phyloP scores from a whole-genome alignment of 2,113 vertebrate species.

The Xyrauchen texanus region DNA sequence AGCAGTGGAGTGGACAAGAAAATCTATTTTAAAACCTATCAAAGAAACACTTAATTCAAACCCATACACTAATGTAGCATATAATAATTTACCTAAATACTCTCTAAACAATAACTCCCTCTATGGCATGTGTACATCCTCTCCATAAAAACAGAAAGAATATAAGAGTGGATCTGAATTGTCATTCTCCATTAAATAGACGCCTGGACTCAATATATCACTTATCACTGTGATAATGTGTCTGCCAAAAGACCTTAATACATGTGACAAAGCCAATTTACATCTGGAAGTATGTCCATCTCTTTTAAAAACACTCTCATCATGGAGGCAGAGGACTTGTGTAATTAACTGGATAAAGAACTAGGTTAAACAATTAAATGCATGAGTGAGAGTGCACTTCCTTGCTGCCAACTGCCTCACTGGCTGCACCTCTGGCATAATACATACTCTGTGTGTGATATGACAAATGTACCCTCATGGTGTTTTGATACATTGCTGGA shows the following conservation, averaged over 20 bases:
- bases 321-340: constrained; percentile 22
- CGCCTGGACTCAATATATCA: background rate
- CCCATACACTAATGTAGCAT: background rate
- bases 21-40: constrained; percentile 43
- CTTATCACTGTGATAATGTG: background rate
- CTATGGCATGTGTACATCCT: too few species aligned
- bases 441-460: background rate
- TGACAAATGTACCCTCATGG: background rate
- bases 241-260: background rate
- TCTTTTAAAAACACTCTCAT: constrained; percentile 35
- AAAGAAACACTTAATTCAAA: constrained; percentile 27
- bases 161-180: background rate
- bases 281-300: constrained; percentile 33
- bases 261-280: background rate
- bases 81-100: background rate
- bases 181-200: background rate
- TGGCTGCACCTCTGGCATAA: constrained; percentile 19
- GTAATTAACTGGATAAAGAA: constrained; percentile 54
- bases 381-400: constrained; percentile 25
- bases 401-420: constrained; percentile 15
- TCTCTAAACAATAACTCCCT: background rate
- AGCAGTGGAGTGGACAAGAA: constrained; percentile 37
- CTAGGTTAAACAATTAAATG: constrained; percentile 49
- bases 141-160: too few species aligned
- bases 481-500: background rate